These are phyloP conservation scores for Drosophila tani DNA, from an alignment of 1,140 invertebrate genomes.

Conservation along the genomic window DNA sequence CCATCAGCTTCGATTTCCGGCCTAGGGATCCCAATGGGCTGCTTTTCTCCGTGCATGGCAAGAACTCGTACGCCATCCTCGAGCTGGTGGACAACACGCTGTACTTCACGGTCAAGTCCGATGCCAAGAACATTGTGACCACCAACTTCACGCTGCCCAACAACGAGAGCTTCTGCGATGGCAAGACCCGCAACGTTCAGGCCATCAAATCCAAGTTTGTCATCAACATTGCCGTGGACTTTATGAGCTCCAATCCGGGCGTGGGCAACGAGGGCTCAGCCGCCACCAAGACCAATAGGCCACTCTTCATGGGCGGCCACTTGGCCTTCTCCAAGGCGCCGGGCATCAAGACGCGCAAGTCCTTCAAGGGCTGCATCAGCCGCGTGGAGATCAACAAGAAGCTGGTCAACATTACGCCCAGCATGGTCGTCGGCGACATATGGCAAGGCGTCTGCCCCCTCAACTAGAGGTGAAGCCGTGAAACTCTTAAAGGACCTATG, in stretches of 20 bases:
- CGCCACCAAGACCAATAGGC: conserved; percentile 92
- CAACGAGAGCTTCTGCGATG: conserved; percentile 94
- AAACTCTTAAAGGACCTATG: conserved; percentile 28
- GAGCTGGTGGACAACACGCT: conserved; percentile 95
- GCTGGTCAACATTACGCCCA: conserved; percentile 87
- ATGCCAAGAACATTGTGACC: conserved; percentile 90
- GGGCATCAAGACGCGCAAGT: conserved; percentile 87
- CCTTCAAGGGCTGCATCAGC: conserved; percentile 93
- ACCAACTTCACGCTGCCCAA: conserved; percentile 90
- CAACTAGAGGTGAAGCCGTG: conserved; percentile 85
- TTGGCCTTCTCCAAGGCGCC: conserved; percentile 86
- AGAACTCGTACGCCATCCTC: conserved; percentile 92
- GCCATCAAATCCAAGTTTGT: conserved; percentile 82
- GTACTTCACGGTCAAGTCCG: conserved; percentile 93
- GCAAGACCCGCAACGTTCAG: conserved; percentile 92
- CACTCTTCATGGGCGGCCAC: conserved; percentile 96
- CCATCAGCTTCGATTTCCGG: conserved; percentile 94
- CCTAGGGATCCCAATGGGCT: conserved; percentile 93
- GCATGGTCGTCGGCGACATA: conserved; percentile 88
- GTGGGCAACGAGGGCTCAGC: conserved; percentile 88
- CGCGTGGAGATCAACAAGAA: conserved; percentile 89
- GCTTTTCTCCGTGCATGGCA: conserved; percentile 92
- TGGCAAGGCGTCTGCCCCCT: conserved; percentile 90
- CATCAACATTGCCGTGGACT: conserved; percentile 76
- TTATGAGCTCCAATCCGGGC: conserved; percentile 70